phyloP scores from a whole-genome alignment of 1,140 invertebrate species.

The Lordiphosa mommai region DNA sequence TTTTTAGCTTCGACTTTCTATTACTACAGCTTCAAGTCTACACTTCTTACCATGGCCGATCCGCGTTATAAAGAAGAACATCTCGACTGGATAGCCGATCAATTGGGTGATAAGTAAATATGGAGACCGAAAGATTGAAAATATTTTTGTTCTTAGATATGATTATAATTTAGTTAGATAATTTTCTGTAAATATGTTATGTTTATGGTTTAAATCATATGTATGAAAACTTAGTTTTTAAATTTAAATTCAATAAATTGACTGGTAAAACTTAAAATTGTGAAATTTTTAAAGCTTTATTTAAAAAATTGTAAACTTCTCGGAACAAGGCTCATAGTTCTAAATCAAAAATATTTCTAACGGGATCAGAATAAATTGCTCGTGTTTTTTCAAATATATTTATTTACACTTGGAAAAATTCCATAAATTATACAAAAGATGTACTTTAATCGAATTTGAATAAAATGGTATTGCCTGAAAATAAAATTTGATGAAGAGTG shows the following conservation, averaged over 20 bases:
- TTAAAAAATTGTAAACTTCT: no score
- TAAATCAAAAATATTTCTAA: no score
- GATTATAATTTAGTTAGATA: slow-evolving; percentile 21
- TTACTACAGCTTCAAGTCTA: slow-evolving; percentile 88
- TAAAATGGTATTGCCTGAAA: no score
- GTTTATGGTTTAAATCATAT: slow-evolving; percentile 21
- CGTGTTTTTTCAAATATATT: no score
- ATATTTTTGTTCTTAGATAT: slow-evolving; percentile 10
- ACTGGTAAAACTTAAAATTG: not conserved
- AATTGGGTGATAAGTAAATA: slow-evolving; percentile 76
- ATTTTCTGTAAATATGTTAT: slow-evolving; percentile 3
- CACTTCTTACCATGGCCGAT: slow-evolving; percentile 85
- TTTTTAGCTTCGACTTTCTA: slow-evolving; percentile 86
- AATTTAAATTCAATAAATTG: not conserved
- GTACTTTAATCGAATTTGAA: no score
- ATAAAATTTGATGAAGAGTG: no score
- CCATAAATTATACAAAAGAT: no score
- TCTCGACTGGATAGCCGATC: slow-evolving; percentile 85
- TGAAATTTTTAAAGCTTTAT: not conserved
- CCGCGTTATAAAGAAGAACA: slow-evolving; percentile 86
- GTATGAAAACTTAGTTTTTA: not conserved
- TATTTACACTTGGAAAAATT: no score
- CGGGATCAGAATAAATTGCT: no score
- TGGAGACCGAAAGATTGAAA: not conserved
- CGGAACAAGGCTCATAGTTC: no score